Evolutionary conservation across 2,113 vertebrate genomes (phyloP).

Genomic region (Mus musculus): GRCm39 chr7:96034001-96034500

Average conservation of each 20-base stretch:
- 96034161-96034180: conserved; percentile 35
- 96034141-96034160: neutral
- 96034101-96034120: neutral
- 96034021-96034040: neutral
- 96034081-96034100: neutral
- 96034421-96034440: neutral
- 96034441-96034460: neutral
- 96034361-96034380: conserved; percentile 7
- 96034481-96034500: accelerated
- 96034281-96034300: neutral
- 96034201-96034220: neutral
- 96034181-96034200: neutral
- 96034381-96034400: neutral
- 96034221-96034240: neutral
- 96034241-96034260: conserved; percentile 1
- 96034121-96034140: neutral
- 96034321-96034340: neutral
- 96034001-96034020: neutral
- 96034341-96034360: neutral
- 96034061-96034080: neutral
- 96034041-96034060: neutral
- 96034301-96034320: neutral
- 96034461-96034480: neutral
- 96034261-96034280: neutral
- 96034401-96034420: neutral